A percentile compares a stretch with the other conserved stretches of the same genome.
Evolutionary conservation across 2,113 vertebrate genomes (phyloP).

Genomic region (Barbus barbus): DNA sequence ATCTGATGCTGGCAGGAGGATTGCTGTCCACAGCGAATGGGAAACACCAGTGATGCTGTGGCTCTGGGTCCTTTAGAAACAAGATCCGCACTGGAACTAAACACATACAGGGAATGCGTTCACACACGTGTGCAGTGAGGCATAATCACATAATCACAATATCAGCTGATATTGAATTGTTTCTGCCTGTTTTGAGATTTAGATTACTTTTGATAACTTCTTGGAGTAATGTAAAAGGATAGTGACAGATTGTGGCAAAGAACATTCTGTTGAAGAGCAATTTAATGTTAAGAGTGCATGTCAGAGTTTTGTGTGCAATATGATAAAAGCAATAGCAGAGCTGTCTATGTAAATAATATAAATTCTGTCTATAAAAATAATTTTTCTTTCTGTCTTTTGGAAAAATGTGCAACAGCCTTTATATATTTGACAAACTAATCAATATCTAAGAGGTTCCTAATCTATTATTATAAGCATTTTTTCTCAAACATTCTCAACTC

Average conservation of each 20-base stretch:
- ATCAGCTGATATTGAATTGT: background rate
- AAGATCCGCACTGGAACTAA: slow-evolving; percentile 80
- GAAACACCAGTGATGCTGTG: slow-evolving; percentile 87
- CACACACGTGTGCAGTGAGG: background rate
- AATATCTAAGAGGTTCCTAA: no score
- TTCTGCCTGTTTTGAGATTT: background rate
- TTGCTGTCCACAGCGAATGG: slow-evolving; percentile 87
- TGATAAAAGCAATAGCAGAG: no score
- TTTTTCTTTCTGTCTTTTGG: no score
- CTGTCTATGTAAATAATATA: no score
- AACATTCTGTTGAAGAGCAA: background rate
- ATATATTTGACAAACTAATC: no score
- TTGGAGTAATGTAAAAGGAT: background rate
- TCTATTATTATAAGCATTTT: no score
- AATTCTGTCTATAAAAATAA: no score
- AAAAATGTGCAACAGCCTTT: no score
- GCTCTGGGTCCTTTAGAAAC: slow-evolving; percentile 63
- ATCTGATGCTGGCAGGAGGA: slow-evolving; percentile 77
- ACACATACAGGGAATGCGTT: background rate
- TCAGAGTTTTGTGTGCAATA: background rate
- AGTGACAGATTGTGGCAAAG: background rate
- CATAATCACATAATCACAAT: background rate
- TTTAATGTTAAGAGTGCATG: background rate
- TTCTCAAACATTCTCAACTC: no score
- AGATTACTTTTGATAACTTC: background rate